Evolutionary conservation across 2,888 invertebrate species (phyloP).

Genomic region (Thereva nobilitata): DNA sequence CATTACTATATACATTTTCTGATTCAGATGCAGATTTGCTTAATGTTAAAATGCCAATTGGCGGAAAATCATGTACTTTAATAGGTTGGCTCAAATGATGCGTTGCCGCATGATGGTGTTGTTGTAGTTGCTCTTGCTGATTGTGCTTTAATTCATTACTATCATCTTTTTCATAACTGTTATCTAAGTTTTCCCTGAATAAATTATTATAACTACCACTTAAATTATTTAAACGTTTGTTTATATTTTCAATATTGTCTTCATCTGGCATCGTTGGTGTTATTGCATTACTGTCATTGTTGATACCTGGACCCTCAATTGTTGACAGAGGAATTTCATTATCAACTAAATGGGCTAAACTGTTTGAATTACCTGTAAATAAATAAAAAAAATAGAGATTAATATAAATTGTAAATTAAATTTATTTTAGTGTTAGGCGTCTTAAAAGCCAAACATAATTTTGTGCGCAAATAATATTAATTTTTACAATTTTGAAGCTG

Average conservation of each 20-base stretch:
- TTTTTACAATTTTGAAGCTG: conserved; percentile 8
- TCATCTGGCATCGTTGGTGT: conserved; percentile 46
- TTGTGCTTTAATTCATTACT: conserved; percentile 20
- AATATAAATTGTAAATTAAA: conserved; percentile 21
- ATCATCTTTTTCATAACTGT: conserved; percentile 37
- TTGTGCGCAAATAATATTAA: conserved; percentile 19
- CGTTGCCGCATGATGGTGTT: background rate
- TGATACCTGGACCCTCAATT: conserved; percentile 50
- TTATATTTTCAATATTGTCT: conserved; percentile 53
- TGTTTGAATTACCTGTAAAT: conserved; percentile 67
- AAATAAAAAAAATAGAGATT: conserved; percentile 40
- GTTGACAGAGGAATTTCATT: conserved; percentile 67
- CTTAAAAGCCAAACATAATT: conserved; percentile 15
- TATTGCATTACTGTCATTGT: conserved; percentile 15
- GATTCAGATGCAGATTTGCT: conserved; percentile 51
- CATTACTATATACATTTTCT: conserved; percentile 58
- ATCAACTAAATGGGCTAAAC: conserved; percentile 67
- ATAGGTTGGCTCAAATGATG: background rate
- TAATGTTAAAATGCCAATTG: conserved; percentile 20
- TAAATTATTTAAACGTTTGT: conserved; percentile 47
- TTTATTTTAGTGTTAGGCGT: background rate
- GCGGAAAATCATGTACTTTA: conserved; percentile 25
- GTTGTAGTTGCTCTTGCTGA: background rate
- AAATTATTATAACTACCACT: conserved; percentile 58
- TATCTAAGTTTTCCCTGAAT: conserved; percentile 54